Conservation (phyloP, 2,888 invertebrate species). For the Pachymerium ferrugineum region DNA sequence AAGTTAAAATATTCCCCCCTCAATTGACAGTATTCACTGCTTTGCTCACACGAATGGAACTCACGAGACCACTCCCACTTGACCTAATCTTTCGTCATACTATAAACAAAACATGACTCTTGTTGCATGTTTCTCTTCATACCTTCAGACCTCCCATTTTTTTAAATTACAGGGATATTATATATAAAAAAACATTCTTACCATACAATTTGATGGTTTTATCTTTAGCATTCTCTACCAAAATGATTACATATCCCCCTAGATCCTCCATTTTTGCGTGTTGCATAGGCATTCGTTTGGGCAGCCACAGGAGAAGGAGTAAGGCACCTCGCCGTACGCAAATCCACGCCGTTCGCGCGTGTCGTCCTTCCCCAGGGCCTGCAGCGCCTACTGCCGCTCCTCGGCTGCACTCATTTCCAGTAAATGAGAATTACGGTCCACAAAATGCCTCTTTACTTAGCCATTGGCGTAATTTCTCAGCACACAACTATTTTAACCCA, state of each 20-base stretch:
- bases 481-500: no score
- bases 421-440: not conserved
- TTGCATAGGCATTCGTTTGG: not conserved
- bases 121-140: not conserved
- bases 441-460: not conserved
- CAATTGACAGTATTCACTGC: no score
- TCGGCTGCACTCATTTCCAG: not conserved
- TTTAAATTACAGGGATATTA: not conserved
- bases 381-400: slow-evolving; percentile 15
- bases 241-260: slow-evolving; percentile 89
- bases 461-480: not conserved
- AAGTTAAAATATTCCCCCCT: no score
- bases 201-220: slow-evolving; percentile 90
- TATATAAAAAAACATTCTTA: slow-evolving; percentile 44
- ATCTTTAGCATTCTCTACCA: slow-evolving; percentile 80
- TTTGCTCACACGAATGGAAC: not conserved
- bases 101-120: not conserved
- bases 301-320: slow-evolving; percentile 18
- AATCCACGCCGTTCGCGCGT: not conserved
- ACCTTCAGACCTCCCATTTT: not conserved
- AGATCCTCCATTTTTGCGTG: slow-evolving; percentile 66
- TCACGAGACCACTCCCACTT: not conserved
- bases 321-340: not conserved
- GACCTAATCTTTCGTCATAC: not conserved
- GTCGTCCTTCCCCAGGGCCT: slow-evolving; percentile 23